Evolutionary conservation across 2,113 vertebrate species (phyloP).

Genomic region (Elachura formosa): DNA sequence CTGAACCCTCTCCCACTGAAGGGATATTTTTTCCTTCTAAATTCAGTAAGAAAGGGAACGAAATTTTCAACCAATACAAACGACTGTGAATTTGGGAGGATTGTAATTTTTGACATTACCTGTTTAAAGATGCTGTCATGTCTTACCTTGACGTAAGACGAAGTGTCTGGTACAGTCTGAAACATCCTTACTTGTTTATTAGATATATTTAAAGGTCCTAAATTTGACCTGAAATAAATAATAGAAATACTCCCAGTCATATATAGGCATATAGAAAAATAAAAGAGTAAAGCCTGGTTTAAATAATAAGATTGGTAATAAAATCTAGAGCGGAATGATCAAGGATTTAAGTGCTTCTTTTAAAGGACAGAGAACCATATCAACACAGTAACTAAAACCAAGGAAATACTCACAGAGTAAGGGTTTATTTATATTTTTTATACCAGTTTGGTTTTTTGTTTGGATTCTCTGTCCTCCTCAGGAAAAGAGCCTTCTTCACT

Average conservation of each 20-base stretch:
- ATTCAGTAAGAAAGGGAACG: background rate
- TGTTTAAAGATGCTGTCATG: constrained; percentile 79
- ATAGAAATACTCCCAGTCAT: background rate
- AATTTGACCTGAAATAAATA: constrained; percentile 48
- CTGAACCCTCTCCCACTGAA: background rate
- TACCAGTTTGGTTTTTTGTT: background rate
- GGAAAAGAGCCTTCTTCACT: background rate
- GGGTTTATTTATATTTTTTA: background rate
- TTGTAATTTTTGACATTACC: constrained; percentile 76
- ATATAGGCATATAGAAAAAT: background rate
- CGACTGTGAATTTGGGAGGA: background rate
- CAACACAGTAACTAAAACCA: background rate
- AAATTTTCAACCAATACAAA: background rate
- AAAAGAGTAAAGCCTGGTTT: background rate
- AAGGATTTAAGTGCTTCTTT: background rate
- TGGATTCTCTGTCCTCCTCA: background rate
- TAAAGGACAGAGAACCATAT: background rate
- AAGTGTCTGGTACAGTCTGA: constrained; percentile 95
- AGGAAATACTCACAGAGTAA: background rate
- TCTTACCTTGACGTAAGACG: constrained; percentile 99
- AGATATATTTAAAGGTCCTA: constrained; percentile 23
- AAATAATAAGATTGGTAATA: background rate
- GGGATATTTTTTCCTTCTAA: background rate
- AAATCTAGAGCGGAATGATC: background rate
- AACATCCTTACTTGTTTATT: constrained; percentile 80